Evolutionary conservation across 37 sponge, comb jelly and placozoan species (phyloP).

Genomic region (Dysidea cf. avara): DNA sequence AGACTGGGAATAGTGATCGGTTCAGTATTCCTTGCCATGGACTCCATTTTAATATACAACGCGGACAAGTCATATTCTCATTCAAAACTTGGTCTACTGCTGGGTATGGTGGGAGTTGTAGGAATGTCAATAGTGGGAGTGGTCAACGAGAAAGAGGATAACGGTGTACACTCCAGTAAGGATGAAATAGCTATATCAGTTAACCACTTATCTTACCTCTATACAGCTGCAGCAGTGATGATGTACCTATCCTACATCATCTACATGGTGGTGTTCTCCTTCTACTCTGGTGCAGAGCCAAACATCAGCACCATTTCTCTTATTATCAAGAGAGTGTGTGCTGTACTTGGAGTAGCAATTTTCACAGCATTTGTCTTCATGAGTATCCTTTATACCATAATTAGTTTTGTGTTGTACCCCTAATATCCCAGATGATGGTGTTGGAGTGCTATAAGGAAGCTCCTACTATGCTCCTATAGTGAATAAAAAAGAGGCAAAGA

Average conservation of each 20-base stretch:
- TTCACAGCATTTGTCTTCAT: conserved; percentile 3
- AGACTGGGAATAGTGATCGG: conserved; percentile 62
- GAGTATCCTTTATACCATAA: conserved; percentile 16
- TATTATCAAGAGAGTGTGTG: conserved; percentile 19
- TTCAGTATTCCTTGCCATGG: conserved; percentile 38
- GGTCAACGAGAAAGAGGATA: conserved; percentile 70
- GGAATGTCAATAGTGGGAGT: conserved; percentile 51
- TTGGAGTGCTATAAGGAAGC: too few relatives aligned
- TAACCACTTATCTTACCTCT: neutral
- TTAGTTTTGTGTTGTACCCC: too few relatives aligned
- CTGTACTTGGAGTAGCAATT: conserved; percentile 17
- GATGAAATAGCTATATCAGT: neutral
- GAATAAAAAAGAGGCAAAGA: too few relatives aligned
- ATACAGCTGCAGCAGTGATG: conserved; percentile 52
- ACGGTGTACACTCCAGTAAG: conserved; percentile 55
- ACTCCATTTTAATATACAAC: conserved; percentile 36
- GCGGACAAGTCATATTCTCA: conserved; percentile 38
- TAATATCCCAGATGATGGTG: too few relatives aligned
- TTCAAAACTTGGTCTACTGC: conserved; percentile 27
- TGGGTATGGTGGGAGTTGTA: conserved; percentile 37
- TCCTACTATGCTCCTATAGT: too few relatives aligned
- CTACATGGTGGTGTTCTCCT: conserved; percentile 51
- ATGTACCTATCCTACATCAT: conserved; percentile 32
- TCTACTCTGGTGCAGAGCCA: neutral
- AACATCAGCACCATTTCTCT: neutral